phyloP scores from a whole-genome alignment of 2,888 invertebrate genomes.

The Ophion obscuratus region DNA sequence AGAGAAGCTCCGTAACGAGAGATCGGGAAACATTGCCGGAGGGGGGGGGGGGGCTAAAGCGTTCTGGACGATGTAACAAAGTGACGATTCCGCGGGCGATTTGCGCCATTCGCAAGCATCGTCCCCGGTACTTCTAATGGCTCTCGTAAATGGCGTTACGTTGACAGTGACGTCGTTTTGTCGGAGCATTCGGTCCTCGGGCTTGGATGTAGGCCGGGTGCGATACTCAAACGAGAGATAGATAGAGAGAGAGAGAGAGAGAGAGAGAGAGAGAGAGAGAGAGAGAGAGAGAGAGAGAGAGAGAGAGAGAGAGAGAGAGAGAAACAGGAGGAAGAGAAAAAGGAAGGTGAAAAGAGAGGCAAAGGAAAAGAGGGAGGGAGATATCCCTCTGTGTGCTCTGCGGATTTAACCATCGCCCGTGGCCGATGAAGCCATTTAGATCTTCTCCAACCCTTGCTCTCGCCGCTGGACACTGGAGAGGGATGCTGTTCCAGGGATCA shows the following conservation, averaged over 20 bases:
- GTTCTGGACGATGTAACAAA: slow-evolving; percentile 71
- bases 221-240: slow-evolving; percentile 14
- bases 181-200: slow-evolving; percentile 15
- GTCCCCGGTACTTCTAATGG: slow-evolving; percentile 73
- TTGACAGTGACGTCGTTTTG: slow-evolving; percentile 71
- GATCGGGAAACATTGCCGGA: slow-evolving; percentile 54
- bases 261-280: not conserved
- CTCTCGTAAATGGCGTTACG: slow-evolving; percentile 74
- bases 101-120: slow-evolving; percentile 73
- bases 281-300: not conserved
- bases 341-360: not conserved
- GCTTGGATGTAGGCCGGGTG: slow-evolving; percentile 19
- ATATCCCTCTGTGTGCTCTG: slow-evolving; percentile 14
- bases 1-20: slow-evolving; percentile 10
- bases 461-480: slow-evolving; percentile 1
- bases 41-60: slow-evolving; percentile 47
- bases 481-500: slow-evolving; percentile 2
- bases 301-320: not conserved
- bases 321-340: not conserved
- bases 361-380: not conserved
- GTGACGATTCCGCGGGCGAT: slow-evolving; percentile 76
- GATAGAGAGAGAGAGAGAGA: not conserved
- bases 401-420: slow-evolving; percentile 44
- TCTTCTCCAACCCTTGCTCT: slow-evolving; percentile 20
- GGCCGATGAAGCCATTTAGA: slow-evolving; percentile 55